Evolutionary conservation across 2,888 invertebrate genomes (phyloP).

Genomic region (Lepetodrilus schrolli): DNA sequence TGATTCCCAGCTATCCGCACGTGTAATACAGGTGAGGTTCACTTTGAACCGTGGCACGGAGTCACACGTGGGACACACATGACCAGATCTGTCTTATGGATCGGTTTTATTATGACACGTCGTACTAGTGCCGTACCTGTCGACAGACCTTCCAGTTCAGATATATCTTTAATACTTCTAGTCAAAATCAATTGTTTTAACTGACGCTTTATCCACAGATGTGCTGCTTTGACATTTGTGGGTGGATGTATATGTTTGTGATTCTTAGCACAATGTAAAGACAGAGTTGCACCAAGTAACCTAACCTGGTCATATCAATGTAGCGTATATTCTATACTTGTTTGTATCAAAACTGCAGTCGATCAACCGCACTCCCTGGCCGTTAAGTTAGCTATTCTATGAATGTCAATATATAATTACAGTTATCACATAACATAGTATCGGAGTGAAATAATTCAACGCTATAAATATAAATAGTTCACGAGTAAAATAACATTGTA

Average conservation of each 20-base stretch:
- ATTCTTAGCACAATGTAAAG: no score
- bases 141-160: not conserved
- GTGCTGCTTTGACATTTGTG: slow-evolving; percentile 7
- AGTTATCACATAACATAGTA: no score
- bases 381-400: no score
- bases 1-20: slow-evolving; percentile 6
- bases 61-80: not conserved
- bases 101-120: not conserved
- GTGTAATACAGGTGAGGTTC: slow-evolving; percentile 18
- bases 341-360: no score
- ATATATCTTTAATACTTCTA: not conserved
- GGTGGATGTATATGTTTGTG: not conserved
- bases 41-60: slow-evolving; percentile 1
- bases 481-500: no score
- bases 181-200: slow-evolving; percentile 20
- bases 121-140: not conserved
- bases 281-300: no score
- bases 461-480: no score
- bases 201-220: not conserved
- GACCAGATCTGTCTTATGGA: not conserved
- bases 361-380: no score
- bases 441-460: no score
- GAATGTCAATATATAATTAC: no score
- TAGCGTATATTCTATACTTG: no score
- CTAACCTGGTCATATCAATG: no score